These are phyloP conservation scores for Eumeta japonica DNA, from an alignment of 1,140 invertebrate genomes.

Conservation along the genomic window DNA sequence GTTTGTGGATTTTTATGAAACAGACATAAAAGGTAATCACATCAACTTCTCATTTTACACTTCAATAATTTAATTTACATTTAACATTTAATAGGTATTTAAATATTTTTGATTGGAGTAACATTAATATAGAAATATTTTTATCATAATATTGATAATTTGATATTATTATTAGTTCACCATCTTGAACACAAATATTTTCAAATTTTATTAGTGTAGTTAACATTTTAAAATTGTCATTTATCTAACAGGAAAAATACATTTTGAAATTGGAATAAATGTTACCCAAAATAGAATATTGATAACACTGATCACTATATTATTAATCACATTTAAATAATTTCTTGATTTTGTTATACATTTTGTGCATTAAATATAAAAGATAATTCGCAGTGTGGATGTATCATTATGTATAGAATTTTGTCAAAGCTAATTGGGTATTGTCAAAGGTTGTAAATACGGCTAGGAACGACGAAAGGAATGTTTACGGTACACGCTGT, in stretches of 20 bases:
- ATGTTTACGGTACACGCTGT: too few species aligned
- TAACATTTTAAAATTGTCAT: neutral
- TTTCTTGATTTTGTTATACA: neutral
- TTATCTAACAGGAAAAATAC: neutral
- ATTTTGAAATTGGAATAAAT: neutral
- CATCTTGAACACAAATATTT: neutral
- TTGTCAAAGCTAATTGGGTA: constrained; percentile 46
- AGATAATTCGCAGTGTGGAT: too few species aligned
- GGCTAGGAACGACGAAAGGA: too few species aligned
- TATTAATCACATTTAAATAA: neutral
- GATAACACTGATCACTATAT: neutral
- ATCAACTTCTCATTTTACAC: too few species aligned
- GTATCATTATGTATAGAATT: constrained; percentile 15
- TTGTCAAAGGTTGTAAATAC: constrained; percentile 48
- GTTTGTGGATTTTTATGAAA: too few species aligned
- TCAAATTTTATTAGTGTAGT: neutral
- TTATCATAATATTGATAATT: neutral
- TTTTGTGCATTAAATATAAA: neutral
- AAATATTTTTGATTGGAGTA: neutral
- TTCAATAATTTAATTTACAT: neutral
- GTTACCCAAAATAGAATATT: too few species aligned
- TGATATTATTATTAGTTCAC: neutral
- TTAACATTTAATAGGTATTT: neutral
- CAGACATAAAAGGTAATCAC: too few species aligned
- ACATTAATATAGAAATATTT: neutral